These are phyloP conservation scores for Dendroctonus ponderosae DNA, from an alignment of 1,140 invertebrate species.

Conservation along the genomic window DNA sequence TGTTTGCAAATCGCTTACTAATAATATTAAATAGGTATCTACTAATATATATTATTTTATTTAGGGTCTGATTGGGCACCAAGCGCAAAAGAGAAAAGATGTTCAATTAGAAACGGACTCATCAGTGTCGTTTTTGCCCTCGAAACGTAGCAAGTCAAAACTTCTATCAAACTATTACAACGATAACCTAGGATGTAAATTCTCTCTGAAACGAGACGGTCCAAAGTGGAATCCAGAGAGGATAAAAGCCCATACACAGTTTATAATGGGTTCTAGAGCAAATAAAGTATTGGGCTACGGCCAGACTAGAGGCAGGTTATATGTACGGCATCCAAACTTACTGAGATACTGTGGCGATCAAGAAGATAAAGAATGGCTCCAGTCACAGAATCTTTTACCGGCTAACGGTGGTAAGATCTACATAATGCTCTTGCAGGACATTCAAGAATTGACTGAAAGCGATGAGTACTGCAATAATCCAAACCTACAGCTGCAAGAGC, in stretches of 20 bases:
- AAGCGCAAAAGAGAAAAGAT: slow-evolving; percentile 59
- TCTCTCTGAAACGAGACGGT: slow-evolving; percentile 48
- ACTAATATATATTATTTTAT: slow-evolving; percentile 18
- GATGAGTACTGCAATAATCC: slow-evolving; percentile 73
- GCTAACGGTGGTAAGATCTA: slow-evolving; percentile 77
- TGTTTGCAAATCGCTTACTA: not conserved
- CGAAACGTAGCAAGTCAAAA: slow-evolving; percentile 19
- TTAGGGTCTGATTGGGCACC: slow-evolving; percentile 55
- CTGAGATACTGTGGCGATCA: slow-evolving; percentile 72
- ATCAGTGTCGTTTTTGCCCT: slow-evolving; percentile 1
- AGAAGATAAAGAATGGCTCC: slow-evolving; percentile 80
- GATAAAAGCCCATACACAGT: slow-evolving; percentile 66
- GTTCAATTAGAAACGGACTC: slow-evolving; percentile 48
- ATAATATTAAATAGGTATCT: not conserved
- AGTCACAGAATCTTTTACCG: slow-evolving; percentile 72
- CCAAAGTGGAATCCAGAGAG: slow-evolving; percentile 74
- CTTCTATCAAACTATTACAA: slow-evolving; percentile 22
- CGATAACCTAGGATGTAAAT: slow-evolving; percentile 42
- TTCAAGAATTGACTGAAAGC: slow-evolving; percentile 68
- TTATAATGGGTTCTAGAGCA: slow-evolving; percentile 77
- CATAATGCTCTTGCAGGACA: slow-evolving; percentile 78
- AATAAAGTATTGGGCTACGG: slow-evolving; percentile 75
- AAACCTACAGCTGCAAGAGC: slow-evolving; percentile 62
- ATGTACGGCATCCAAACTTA: slow-evolving; percentile 75
- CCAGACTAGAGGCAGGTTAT: slow-evolving; percentile 70